A percentile compares a stretch with the other conserved stretches of the same genome.
Evolutionary conservation across 2,888 invertebrate species (phyloP).

Genomic region (Pseudococcus jackbeardsleyi): DNA sequence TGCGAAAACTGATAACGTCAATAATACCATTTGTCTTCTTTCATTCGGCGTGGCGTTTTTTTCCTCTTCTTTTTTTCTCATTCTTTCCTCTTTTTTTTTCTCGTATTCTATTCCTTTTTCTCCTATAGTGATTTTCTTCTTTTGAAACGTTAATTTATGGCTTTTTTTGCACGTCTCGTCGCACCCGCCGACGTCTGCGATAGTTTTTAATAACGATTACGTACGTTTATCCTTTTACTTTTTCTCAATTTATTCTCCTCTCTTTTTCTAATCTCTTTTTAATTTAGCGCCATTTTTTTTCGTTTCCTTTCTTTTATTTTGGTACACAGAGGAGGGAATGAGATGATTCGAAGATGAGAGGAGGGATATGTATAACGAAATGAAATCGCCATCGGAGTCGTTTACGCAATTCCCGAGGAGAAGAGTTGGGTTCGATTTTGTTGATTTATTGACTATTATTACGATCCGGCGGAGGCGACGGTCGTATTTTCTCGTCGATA

Average conservation of each 20-base stretch:
- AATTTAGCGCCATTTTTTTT: constrained; percentile 20
- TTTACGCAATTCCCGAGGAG: not conserved
- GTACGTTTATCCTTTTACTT: constrained; percentile 53
- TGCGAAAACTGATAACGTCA: constrained; percentile 57
- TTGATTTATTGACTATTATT: constrained; percentile 10
- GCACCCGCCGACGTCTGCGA: constrained; percentile 22
- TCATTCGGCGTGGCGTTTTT: constrained; percentile 42
- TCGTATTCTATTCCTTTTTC: constrained; percentile 24
- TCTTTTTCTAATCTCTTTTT: constrained; percentile 51
- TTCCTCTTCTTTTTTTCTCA: not conserved
- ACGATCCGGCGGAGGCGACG: not conserved
- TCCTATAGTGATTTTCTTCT: constrained; percentile 36
- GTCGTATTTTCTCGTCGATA: not conserved
- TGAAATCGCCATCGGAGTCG: not conserved
- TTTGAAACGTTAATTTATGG: constrained; percentile 56
- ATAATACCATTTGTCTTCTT: constrained; percentile 55
- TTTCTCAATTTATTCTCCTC: constrained; percentile 26
- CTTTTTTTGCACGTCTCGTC: constrained; percentile 38
- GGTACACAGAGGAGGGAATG: not conserved
- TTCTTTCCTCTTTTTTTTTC: not conserved
- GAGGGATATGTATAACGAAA: constrained; percentile 26
- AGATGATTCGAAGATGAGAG: not conserved
- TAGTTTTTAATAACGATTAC: constrained; percentile 55
- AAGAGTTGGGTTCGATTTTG: not conserved
- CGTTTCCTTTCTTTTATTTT: not conserved